A percentile compares a stretch with the other conserved stretches of the same genome.
phyloP scores from a whole-genome alignment of 2,797 vertebrate species.

The Pterois miles region DNA sequence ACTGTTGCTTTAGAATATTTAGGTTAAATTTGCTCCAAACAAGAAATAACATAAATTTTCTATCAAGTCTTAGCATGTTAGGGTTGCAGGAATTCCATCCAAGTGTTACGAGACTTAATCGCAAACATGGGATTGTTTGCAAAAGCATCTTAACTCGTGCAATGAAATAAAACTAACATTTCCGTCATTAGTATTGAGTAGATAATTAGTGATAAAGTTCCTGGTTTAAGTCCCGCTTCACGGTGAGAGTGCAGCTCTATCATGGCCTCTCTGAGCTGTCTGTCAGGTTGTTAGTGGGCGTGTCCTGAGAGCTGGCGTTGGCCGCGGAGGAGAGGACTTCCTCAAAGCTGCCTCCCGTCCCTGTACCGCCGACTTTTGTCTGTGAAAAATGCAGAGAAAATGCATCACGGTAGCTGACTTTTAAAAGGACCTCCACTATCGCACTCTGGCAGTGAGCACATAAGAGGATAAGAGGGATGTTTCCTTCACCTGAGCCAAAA shows the following conservation, averaged over 20 bases:
- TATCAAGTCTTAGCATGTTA: not conserved
- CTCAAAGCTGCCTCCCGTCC: conserved; percentile 90
- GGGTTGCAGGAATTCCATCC: not conserved
- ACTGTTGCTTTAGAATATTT: not conserved
- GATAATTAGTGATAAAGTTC: conserved; percentile 13
- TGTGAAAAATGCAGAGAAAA: conserved; percentile 51
- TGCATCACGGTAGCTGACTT: too few species aligned
- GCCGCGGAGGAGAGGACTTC: conserved; percentile 95
- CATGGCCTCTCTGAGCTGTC: conserved; percentile 84
- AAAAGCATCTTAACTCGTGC: conserved; percentile 9
- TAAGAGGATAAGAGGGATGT: not conserved
- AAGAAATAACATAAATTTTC: not conserved
- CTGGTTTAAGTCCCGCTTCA: conserved; percentile 18
- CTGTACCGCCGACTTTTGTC: conserved; percentile 90
- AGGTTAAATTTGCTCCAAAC: conserved; percentile 1
- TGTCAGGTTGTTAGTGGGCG: conserved; percentile 76
- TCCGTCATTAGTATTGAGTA: conserved; percentile 31
- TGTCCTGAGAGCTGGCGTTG: conserved; percentile 90
- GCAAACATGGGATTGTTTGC: not conserved
- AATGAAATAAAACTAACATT: conserved; percentile 17
- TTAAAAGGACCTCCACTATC: not conserved
- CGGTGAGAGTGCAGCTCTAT: conserved; percentile 60
- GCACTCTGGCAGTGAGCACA: not conserved
- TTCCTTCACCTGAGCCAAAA: not conserved
- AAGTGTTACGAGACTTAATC: not conserved